Evolutionary conservation across 2,888 invertebrate species (phyloP).

Genomic region (Harpalus rufipes): DNA sequence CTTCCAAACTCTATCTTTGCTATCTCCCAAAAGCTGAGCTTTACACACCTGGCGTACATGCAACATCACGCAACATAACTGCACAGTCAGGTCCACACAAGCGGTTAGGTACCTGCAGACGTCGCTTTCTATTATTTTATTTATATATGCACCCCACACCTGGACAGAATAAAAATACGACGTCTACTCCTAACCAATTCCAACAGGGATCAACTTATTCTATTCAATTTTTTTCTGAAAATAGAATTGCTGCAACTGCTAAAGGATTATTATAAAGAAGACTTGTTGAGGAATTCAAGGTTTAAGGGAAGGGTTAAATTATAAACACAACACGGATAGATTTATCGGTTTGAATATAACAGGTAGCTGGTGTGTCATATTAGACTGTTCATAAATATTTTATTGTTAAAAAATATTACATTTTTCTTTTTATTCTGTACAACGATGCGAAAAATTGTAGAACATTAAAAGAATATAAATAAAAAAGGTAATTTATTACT

Average conservation of each 20-base stretch:
- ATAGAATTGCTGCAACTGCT: slow-evolving; percentile 40
- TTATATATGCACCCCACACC: slow-evolving; percentile 63
- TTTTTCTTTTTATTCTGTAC: neutral
- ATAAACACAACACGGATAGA: slow-evolving; percentile 24
- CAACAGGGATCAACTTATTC: slow-evolving; percentile 50
- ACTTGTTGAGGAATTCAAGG: neutral
- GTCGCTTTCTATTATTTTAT: slow-evolving; percentile 59
- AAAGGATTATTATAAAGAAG: slow-evolving; percentile 28
- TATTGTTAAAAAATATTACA: slow-evolving; percentile 4
- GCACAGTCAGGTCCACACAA: slow-evolving; percentile 47
- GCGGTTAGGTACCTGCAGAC: neutral
- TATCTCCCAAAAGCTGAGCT: slow-evolving; percentile 11
- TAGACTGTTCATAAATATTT: slow-evolving; percentile 34
- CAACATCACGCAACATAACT: slow-evolving; percentile 41
- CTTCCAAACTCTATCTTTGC: too few species aligned
- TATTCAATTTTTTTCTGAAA: slow-evolving; percentile 45
- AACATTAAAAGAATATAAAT: neutral
- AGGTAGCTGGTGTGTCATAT: slow-evolving; percentile 24
- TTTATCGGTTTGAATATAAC: slow-evolving; percentile 34
- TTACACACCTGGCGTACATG: slow-evolving; percentile 41
- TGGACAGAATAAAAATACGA: neutral
- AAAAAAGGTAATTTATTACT: neutral
- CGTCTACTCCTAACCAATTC: slow-evolving; percentile 27
- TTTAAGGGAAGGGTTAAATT: slow-evolving; percentile 42
- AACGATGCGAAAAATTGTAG: neutral